Conservation (phyloP, 2,113 vertebrate genomes). For the Caracal caracal region DNA sequence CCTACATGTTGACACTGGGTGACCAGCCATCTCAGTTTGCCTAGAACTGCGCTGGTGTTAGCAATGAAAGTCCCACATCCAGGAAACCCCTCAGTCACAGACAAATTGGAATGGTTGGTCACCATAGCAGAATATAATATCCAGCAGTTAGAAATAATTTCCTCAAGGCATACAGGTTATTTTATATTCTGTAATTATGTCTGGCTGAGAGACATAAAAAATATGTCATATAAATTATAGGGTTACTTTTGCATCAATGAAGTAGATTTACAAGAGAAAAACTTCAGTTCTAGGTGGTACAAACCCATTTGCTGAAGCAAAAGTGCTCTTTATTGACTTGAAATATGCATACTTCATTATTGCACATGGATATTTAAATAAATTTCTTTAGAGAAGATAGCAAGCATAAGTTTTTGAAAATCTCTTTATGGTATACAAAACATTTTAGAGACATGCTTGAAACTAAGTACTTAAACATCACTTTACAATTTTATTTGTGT, state of each 20-base stretch:
- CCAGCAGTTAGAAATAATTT: not conserved
- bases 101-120: not conserved
- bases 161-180: not conserved
- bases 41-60: not conserved
- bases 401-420: constrained; percentile 17
- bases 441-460: constrained; percentile 34
- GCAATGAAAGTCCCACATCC: not conserved
- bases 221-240: not conserved
- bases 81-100: not conserved
- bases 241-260: not conserved
- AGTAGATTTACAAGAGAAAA: not conserved
- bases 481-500: constrained; percentile 69
- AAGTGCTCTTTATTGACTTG: not conserved
- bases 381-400: not conserved
- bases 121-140: not conserved
- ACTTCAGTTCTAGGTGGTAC: not conserved
- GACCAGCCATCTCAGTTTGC: not conserved
- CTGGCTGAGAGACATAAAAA: not conserved
- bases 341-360: constrained; percentile 38
- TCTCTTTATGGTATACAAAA: constrained; percentile 44
- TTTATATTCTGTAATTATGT: not conserved
- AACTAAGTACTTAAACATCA: constrained; percentile 25
- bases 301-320: not conserved
- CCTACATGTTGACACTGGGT: not conserved
- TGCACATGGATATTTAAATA: not conserved